A percentile compares a stretch with the other conserved stretches of the same genome.
These are phyloP conservation scores for Chloroceryle aenea DNA, from an alignment of 2,113 vertebrate genomes.

Conservation along the genomic window DNA sequence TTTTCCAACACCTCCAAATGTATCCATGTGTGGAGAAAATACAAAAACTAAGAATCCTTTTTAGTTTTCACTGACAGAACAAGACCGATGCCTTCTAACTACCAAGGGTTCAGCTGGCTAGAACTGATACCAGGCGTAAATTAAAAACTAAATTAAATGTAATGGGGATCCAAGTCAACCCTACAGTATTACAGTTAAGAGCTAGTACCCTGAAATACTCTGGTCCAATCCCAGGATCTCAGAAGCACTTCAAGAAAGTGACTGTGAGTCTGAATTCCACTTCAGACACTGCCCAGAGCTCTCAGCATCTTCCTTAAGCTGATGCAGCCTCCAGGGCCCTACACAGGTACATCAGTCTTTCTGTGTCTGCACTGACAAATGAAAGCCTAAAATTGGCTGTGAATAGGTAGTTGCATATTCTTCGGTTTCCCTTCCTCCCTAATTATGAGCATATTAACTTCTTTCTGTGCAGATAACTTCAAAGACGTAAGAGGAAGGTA, in stretches of 20 bases:
- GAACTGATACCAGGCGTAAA: neutral
- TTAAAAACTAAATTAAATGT: neutral
- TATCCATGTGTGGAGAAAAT: neutral
- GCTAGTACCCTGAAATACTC: neutral
- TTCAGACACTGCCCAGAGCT: neutral
- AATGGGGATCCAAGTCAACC: neutral
- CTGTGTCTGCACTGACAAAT: accelerated
- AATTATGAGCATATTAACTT: neutral
- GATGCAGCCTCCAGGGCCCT: neutral
- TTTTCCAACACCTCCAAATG: neutral
- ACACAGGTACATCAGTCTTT: neutral
- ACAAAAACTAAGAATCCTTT: neutral
- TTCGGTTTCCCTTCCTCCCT: neutral
- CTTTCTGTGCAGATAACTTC: neutral
- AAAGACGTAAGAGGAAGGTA: neutral
- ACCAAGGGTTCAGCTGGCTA: neutral
- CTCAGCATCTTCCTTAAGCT: neutral
- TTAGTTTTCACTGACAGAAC: neutral
- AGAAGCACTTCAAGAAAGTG: neutral
- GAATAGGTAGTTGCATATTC: neutral
- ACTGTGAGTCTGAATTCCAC: neutral
- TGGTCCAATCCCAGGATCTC: neutral
- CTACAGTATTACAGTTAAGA: neutral
- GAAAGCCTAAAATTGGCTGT: neutral
- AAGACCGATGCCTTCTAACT: neutral